phyloP scores from a whole-genome alignment of 2,888 invertebrate species.

The Lissocephala sabroskyi region DNA sequence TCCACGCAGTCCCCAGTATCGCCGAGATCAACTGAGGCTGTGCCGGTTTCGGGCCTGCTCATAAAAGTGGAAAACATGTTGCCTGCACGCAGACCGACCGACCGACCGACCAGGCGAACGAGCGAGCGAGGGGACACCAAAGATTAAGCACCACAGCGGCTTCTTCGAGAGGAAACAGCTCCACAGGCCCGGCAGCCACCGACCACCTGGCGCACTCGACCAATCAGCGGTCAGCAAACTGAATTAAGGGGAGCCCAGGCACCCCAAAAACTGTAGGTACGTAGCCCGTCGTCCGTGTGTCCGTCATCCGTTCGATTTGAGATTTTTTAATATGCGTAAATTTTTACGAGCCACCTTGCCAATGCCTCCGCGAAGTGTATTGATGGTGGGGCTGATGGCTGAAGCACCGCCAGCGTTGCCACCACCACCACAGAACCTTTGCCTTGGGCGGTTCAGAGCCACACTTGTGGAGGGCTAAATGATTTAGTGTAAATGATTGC shows the following conservation, averaged over 20 bases:
- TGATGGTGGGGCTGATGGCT: no score
- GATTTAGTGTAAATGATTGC: slow-evolving; percentile 65
- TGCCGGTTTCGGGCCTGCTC: slow-evolving; percentile 19
- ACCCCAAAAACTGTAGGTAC: no score
- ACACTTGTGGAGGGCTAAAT: slow-evolving; percentile 63
- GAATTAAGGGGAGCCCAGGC: slow-evolving; percentile 45
- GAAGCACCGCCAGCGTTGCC: not conserved
- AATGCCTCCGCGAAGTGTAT: no score
- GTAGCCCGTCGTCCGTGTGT: no score
- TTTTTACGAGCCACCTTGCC: slow-evolving; percentile 45
- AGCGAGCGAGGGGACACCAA: not conserved
- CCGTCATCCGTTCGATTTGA: slow-evolving; percentile 17
- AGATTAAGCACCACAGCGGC: not conserved
- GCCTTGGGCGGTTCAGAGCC: slow-evolving; percentile 28
- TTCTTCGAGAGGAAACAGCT: not conserved
- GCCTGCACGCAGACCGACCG: not conserved
- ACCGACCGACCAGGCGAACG: not conserved
- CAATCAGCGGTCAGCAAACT: slow-evolving; percentile 66
- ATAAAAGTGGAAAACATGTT: not conserved
- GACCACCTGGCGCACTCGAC: slow-evolving; percentile 70
- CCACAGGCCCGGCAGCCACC: no score
- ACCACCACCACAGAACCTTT: not conserved
- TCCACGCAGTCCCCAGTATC: no score
- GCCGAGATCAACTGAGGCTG: slow-evolving; percentile 2
- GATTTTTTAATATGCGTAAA: slow-evolving; percentile 63